Base-by-base conservation (phyloP, 2,888 invertebrate species). In the Dryomyza anilis region DNA sequence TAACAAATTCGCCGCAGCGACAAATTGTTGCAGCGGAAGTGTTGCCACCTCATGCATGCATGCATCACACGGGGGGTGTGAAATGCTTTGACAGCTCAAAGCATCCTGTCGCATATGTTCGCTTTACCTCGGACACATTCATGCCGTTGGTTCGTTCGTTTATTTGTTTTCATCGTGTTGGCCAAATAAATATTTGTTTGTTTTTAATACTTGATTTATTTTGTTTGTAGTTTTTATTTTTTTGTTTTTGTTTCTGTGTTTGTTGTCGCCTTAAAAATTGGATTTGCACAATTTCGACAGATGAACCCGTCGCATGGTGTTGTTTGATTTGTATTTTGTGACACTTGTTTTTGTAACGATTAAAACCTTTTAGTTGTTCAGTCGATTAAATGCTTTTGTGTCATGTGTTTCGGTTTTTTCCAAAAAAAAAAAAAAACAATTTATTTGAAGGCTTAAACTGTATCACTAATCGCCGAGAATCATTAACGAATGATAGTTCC, bases 1-100 rank as follows among this genome's bases (percentile, higher is more conserved):
- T 19, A 39, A 39, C 25, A 48, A 48, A 77, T 73, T 76, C 76
- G 78, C 77, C 78, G 79, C 77, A 78, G 76, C 76, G 74, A 76
- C 79, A 80, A 80, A 79, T 80, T 78, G 78, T 76, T 72, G 73
- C 73, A 76, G 74, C 79, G 80, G 79, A 79, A 76, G 73, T 74
- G 76, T 75, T 78, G 78, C 73, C 74, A 74, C n/a, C n/a, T n/a
- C n/a, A n/a, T n/a, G n/a, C n/a, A n/a, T n/a, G n/a, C n/a, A n/a
- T n/a, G n/a, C n/a, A n/a, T n/a, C n/a, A n/a, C n/a, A n/a, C n/a
- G n/a, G n/a, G n/a, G n/a, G n/a, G 25, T 45, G 46, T 25, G 30
- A 39, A n/a, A n/a, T n/a, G 33, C 61, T 61, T 61, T 43, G 48
- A 61, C 61, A 61, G 39, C 61, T 61, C 53, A 45, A 21, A 59